Evolutionary conservation across 1,140 invertebrate genomes (phyloP).

Genomic region (Tetraneura akinire): DNA sequence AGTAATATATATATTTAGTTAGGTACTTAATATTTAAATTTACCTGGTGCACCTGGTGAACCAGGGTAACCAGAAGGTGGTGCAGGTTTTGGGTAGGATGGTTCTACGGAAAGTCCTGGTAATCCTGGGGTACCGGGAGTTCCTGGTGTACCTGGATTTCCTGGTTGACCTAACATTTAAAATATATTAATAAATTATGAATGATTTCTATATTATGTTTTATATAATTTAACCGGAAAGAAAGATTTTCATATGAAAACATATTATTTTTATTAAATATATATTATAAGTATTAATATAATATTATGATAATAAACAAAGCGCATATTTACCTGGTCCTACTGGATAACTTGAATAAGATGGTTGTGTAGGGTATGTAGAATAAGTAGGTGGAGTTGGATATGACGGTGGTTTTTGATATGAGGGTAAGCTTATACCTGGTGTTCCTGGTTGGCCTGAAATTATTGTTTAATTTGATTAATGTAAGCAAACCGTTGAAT

Average conservation of each 20-base stretch:
- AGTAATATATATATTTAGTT: too few relatives aligned
- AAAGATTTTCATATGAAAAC: too few relatives aligned
- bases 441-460: conserved; percentile 51
- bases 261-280: too few relatives aligned
- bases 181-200: too few relatives aligned
- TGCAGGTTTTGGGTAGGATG: conserved; percentile 15
- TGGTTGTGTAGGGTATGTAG: conserved; percentile 54
- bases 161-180: conserved; percentile 24
- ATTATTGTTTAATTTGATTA: too few relatives aligned
- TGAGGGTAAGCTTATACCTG: conserved; percentile 43
- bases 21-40: neutral
- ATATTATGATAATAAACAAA: too few relatives aligned
- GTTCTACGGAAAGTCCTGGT: conserved; percentile 18
- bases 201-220: too few relatives aligned
- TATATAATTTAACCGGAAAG: too few relatives aligned
- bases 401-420: conserved; percentile 37
- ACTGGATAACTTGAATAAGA: conserved; percentile 47
- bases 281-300: too few relatives aligned
- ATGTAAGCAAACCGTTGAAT: too few relatives aligned
- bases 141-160: conserved; percentile 52
- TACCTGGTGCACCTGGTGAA: conserved; percentile 37
- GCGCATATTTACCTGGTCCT: conserved; percentile 48
- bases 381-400: conserved; percentile 6
- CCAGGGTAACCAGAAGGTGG: conserved; percentile 35
- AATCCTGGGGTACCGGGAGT: conserved; percentile 53